Evolutionary conservation across 2,113 vertebrate genomes (phyloP).

Genomic region (Corythoichthys haematopterus): DNA sequence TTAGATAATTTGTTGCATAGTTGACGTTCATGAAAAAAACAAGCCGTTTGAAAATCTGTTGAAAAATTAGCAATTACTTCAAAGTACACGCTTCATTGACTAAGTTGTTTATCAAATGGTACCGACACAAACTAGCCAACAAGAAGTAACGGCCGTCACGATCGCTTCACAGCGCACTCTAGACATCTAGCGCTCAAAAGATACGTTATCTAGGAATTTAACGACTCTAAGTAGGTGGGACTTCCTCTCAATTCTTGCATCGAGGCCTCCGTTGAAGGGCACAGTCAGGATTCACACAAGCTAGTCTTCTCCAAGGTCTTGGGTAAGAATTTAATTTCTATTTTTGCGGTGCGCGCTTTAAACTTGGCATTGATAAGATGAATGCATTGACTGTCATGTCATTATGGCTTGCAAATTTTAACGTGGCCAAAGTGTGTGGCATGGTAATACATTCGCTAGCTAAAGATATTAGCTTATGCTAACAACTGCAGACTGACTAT

Average conservation of each 20-base stretch:
- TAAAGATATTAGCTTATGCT: neutral
- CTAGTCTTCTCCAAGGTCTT: slow-evolving; percentile 17
- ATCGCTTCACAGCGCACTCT: too few species aligned
- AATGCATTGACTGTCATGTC: neutral
- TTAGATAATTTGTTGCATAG: too few species aligned
- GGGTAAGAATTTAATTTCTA: slow-evolving; percentile 36
- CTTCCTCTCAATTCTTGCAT: slow-evolving; percentile 42
- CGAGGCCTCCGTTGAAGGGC: slow-evolving; percentile 70
- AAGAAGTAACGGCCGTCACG: too few species aligned
- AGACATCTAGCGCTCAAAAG: too few species aligned
- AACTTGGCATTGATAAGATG: fast-evolving
- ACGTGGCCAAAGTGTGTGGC: neutral
- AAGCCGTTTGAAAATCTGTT: too few species aligned
- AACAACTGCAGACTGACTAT: neutral
- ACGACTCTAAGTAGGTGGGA: slow-evolving; percentile 27
- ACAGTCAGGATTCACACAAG: slow-evolving; percentile 29
- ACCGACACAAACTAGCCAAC: too few species aligned
- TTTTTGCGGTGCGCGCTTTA: fast-evolving
- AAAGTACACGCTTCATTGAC: too few species aligned
- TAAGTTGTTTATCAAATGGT: too few species aligned
- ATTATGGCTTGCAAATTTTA: neutral
- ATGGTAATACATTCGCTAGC: neutral
- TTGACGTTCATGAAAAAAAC: too few species aligned
- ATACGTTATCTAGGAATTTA: too few species aligned
- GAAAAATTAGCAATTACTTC: too few species aligned